A percentile compares a stretch with the other conserved stretches of the same genome.
phyloP scores from a whole-genome alignment of 2,888 invertebrate species.

The Plagodis pulveraria region DNA sequence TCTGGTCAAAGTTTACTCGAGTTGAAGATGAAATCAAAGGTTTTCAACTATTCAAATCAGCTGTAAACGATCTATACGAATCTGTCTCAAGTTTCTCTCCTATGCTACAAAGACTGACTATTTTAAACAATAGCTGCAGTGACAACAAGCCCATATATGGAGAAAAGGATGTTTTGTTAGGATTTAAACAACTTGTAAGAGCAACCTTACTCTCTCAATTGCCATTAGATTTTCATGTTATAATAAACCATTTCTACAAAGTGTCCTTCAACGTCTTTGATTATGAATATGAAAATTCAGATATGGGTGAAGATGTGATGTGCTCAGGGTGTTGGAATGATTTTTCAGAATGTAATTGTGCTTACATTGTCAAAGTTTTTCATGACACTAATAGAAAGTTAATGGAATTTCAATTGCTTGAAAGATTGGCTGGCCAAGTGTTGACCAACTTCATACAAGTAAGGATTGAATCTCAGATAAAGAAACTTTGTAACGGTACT shows the following conservation, averaged over 20 bases:
- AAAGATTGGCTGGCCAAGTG: conserved; percentile 93
- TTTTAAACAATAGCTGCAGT: conserved; percentile 74
- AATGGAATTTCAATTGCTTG: conserved; percentile 91
- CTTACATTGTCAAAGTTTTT: conserved; percentile 88
- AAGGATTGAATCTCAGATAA: conserved; percentile 93
- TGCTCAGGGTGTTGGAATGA: conserved; percentile 91
- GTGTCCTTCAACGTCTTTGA: conserved; percentile 90
- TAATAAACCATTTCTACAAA: conserved; percentile 91
- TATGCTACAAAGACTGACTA: conserved; percentile 82
- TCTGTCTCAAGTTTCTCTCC: conserved; percentile 82
- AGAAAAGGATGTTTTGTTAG: conserved; percentile 79
- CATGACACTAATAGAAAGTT: conserved; percentile 91
- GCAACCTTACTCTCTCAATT: conserved; percentile 89
- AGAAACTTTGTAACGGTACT: conserved; percentile 92
- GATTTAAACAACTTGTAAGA: conserved; percentile 87
- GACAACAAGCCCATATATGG: conserved; percentile 80
- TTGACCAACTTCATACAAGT: conserved; percentile 93
- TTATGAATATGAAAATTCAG: conserved; percentile 76
- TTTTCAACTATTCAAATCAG: conserved; percentile 87
- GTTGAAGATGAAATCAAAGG: conserved; percentile 82
- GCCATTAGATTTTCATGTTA: conserved; percentile 88
- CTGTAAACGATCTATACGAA: conserved; percentile 87
- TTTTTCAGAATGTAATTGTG: conserved; percentile 83
- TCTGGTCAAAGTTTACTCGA: conserved; percentile 87
- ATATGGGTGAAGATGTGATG: conserved; percentile 84